Evolutionary conservation across 2,113 vertebrate species (phyloP), one percentile per base, ranked within the genome.

Genomic region (Cyrtonyx montezumae): DNA sequence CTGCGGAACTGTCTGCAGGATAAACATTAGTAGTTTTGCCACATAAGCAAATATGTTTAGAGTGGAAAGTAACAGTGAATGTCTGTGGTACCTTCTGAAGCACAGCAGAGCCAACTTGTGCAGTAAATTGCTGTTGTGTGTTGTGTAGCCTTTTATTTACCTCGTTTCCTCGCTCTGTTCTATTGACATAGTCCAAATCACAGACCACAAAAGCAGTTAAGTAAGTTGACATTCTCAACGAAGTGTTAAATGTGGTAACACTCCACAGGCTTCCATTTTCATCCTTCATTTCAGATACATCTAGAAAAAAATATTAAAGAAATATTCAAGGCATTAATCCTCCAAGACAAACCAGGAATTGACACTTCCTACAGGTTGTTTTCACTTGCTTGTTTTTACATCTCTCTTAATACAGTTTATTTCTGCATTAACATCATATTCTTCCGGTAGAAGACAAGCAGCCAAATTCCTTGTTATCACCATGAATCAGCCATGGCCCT

Each of bases 211-310:
- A 97, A 67, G 98, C 97, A 20, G 94, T 97, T 77, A 98, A 82
- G n/a, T 98, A 98, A n/a, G 98, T 98, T 36, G 98, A 95, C 98
- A 98, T 98, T 93, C 46, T 97, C 74, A 97, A 94, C 0, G 98
- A 98, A 58, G 96, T 98, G 46, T 97, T 85, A 95, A 98, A 98
- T 42, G 96, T 96, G 6, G 97, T 98, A 76, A 97, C 74, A 10
- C 85, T 96, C 98, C 98, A 98, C 42, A 82, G 78, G 78, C 62
- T 97, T 88, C 98, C 98, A 62, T 98, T 95, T 82, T 79, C 82
- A 61, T 98, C 97, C 65, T 96, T 95, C 82, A 93, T 95, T 95
- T 97, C 95, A 76, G 92, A 97, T 34, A 94, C 78, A 95, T 89
- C 98, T 98, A 93, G 91, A 69, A 93, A 95, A 95, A 97, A 86